Percentiles rank a stretch among this genome's conserved stretches.
These are phyloP conservation scores for Phalacrocorax brasilianus DNA, from an alignment of 2,113 vertebrate genomes.

Conservation along the genomic window DNA sequence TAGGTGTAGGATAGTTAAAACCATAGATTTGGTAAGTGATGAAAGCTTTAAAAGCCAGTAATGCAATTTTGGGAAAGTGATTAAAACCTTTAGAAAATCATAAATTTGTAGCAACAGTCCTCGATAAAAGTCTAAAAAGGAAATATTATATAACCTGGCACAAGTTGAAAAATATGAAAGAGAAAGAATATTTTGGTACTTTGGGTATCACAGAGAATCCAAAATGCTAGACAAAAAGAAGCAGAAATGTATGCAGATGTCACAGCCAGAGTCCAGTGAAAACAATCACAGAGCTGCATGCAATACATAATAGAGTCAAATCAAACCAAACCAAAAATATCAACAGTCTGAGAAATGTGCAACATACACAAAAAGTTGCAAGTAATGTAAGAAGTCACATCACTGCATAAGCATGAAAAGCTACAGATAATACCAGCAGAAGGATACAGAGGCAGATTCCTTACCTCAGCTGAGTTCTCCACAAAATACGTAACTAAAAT, in stretches of 20 bases:
- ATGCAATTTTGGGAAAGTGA: not conserved
- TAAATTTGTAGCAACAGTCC: not conserved
- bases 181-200: not conserved
- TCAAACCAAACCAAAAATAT: not conserved
- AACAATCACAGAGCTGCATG: not conserved
- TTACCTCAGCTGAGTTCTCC: not conserved
- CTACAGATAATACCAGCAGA: not conserved
- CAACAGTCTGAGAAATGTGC: not conserved
- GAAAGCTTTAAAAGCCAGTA: not conserved
- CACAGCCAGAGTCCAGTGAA: not conserved
- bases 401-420: not conserved
- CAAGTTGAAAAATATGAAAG: not conserved
- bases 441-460: not conserved
- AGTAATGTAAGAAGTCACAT: not conserved
- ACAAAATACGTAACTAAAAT: not conserved
- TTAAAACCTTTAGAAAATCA: not conserved
- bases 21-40: too few relatives aligned
- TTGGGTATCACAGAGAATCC: not conserved
- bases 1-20: not conserved
- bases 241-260: not conserved
- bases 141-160: not conserved
- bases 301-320: not conserved
- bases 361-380: not conserved
- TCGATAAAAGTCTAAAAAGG: not conserved
- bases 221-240: not conserved